Base-by-base conservation (phyloP, 1,140 invertebrate species). In the Drosophila asahinai region DNA sequence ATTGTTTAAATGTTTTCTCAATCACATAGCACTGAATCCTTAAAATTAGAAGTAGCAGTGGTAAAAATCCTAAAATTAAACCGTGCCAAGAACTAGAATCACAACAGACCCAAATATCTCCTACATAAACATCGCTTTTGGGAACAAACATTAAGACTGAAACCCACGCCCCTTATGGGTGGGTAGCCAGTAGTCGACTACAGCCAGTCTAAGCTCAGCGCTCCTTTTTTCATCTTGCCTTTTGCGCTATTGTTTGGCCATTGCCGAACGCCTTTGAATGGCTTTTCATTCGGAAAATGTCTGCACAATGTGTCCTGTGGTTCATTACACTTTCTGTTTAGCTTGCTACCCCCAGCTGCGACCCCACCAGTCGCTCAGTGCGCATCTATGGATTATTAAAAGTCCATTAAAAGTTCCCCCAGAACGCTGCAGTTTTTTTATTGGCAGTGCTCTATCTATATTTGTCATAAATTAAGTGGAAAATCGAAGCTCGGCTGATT, bases 251-350 rank as follows among this genome's bases (percentile, higher is more conserved):
- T 86, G 82, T 86, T 86, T 86, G 83, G 83, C 83, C 79, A 82
- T 63, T 84, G 82, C 57, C 82, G 74, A 73, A 86, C 75, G 82
- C 79, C 79, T 82, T 86, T 81, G 74, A 79, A 86, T 86, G 79
- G 82, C 75, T 82, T 86, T 86, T 86, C 82, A 82, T 82, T 86
- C 68, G 83, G 82, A 86, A 86, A 86, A 86, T 86, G 82, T 86
- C 82, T 86, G 82, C 82, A 82, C 79, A 80, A 86, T 82, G 82
- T 81, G 82, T 83, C 78, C 79, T 86, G 82, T 83, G 83, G 83
- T 86, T 86, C 83, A 86, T 86, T 86, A 84, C 83, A 86, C 82
- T 86, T 82, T 86, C 83, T 86, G 83, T 86, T 86, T 82, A 86
- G 82, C 82, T 71, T 49, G 25, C 43, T 45, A 25, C 58, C 42